These are phyloP conservation scores for Eretmochelys imbricata DNA, from an alignment of 2,113 vertebrate species.

Conservation along the genomic window DNA sequence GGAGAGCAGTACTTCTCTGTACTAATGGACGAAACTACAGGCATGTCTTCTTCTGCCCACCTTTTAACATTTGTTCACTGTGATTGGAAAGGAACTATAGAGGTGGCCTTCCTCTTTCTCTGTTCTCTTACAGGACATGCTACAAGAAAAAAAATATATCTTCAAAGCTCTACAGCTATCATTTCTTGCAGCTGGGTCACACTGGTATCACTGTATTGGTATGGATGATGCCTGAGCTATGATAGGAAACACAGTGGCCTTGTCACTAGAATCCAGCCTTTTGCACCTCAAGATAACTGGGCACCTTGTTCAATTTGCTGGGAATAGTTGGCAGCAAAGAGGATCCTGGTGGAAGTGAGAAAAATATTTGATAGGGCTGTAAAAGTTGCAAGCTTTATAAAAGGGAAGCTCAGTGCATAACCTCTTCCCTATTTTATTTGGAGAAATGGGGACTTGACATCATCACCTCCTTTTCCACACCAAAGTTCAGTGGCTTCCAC, in stretches of 20 bases:
- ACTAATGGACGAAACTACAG: neutral
- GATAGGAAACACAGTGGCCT: neutral
- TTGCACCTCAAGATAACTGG: neutral
- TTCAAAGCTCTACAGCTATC: neutral
- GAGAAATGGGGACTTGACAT: neutral
- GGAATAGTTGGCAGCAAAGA: neutral
- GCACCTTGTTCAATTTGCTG: neutral
- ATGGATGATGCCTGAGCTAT: neutral
- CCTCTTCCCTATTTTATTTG: neutral
- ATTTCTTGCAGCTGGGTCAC: neutral
- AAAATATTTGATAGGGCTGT: neutral
- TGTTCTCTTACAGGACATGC: neutral
- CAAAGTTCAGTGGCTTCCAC: neutral
- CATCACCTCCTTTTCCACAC: neutral
- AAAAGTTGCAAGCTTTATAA: neutral
- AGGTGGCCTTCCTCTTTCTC: neutral
- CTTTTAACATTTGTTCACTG: neutral
- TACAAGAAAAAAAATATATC: neutral
- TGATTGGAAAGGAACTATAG: neutral
- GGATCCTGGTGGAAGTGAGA: neutral
- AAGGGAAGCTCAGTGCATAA: neutral
- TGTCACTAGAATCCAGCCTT: neutral
- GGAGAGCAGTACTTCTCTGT: neutral
- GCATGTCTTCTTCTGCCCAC: neutral
- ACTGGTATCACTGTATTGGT: neutral